Evolutionary conservation across 2,888 invertebrate genomes (phyloP).

Genomic region (Lissocephala sabroskyi): DNA sequence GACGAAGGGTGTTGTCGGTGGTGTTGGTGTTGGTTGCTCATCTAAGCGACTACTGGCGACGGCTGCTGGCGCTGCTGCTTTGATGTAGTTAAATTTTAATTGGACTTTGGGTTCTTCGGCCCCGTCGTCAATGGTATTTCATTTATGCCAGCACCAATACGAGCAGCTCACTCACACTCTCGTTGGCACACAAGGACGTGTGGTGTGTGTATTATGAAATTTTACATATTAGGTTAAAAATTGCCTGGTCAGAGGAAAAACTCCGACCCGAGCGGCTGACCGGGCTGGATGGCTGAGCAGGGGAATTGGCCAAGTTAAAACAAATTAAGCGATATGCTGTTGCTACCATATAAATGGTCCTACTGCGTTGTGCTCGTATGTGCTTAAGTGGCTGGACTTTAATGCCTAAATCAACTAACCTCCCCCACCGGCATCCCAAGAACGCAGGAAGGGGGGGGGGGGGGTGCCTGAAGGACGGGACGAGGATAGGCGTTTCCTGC

Average conservation of each 20-base stretch:
- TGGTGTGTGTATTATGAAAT: constrained; percentile 13
- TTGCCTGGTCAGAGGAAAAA: background rate
- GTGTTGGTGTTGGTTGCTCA: constrained; percentile 28
- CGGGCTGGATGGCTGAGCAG: constrained; percentile 15
- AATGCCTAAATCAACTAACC: constrained; percentile 65
- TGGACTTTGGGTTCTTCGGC: constrained; percentile 60
- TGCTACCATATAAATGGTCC: constrained; percentile 48
- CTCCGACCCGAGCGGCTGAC: too few species aligned
- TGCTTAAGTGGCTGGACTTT: constrained; percentile 28
- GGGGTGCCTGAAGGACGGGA: constrained; percentile 29
- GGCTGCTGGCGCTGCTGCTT: constrained; percentile 43
- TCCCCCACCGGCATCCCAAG: too few species aligned
- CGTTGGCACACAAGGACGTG: constrained; percentile 5
- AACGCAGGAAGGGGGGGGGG: constrained; percentile 14
- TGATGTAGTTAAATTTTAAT: constrained; percentile 69
- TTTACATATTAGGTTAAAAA: constrained; percentile 9
- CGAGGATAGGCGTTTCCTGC: too few species aligned
- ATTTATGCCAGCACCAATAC: constrained; percentile 24
- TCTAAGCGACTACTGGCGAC: constrained; percentile 43
- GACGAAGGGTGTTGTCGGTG: constrained; percentile 24
- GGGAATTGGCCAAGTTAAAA: constrained; percentile 61
- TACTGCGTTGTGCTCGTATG: background rate
- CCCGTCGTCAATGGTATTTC: constrained; percentile 50
- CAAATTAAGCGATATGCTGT: constrained; percentile 64
- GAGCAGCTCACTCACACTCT: constrained; percentile 12